These are phyloP conservation scores for Brachionus calyciflorus DNA, from an alignment of 1,140 invertebrate species.

Conservation along the genomic window DNA sequence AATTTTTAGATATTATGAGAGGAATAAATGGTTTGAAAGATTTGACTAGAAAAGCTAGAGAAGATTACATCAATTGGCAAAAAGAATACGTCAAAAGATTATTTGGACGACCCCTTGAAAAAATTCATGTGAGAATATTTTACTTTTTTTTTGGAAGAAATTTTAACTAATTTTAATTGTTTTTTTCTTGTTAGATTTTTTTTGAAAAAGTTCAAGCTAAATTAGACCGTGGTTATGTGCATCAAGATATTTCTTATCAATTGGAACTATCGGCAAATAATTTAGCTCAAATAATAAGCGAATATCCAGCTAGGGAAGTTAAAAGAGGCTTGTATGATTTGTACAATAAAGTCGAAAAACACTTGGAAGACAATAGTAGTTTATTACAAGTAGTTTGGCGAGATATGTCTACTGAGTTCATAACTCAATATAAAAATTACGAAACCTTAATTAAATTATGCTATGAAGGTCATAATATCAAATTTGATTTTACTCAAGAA, in stretches of 20 bases:
- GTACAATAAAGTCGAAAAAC: constrained; percentile 95
- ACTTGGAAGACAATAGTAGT: constrained; percentile 89
- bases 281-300: constrained; percentile 85
- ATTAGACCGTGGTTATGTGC: constrained; percentile 85
- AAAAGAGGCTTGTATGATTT: constrained; percentile 90
- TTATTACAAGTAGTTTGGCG: constrained; percentile 84
- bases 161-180: constrained; percentile 53
- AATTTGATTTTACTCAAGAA: constrained; percentile 89
- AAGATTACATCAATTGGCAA: constrained; percentile 14
- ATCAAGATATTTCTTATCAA: constrained; percentile 95
- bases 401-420: constrained; percentile 98
- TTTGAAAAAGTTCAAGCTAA: constrained; percentile 89
- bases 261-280: constrained; percentile 95
- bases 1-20: constrained; percentile 36
- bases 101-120: constrained; percentile 44
- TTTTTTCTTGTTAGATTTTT: constrained; percentile 70
- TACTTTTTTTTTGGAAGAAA: not conserved
- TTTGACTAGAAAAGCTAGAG: not conserved
- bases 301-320: constrained; percentile 85
- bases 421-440: constrained; percentile 89
- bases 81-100: constrained; percentile 32
- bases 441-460: constrained; percentile 89
- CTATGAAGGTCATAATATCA: constrained; percentile 91
- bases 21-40: constrained; percentile 31
- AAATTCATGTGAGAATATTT: constrained; percentile 43